Conservation (phyloP, 2,797 vertebrate species). For the Hyperoplus immaculatus region DNA sequence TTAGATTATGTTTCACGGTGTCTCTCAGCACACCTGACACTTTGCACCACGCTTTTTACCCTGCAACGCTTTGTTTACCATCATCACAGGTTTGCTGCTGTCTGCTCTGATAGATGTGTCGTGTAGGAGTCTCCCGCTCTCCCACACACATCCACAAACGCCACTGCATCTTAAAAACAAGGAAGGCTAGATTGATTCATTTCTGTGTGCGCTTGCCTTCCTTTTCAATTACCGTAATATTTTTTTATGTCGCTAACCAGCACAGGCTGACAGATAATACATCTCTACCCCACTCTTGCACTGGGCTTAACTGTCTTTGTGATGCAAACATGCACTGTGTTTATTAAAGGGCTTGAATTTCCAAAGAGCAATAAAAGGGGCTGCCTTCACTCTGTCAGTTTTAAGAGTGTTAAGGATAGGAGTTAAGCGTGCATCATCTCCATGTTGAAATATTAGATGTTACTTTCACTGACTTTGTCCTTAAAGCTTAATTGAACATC, state of each 20-base stretch:
- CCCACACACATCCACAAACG: constrained; percentile 36
- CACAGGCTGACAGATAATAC: constrained; percentile 64
- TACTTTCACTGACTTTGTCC: no score
- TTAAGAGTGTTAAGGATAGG: constrained; percentile 32
- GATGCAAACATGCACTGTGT: constrained; percentile 54
- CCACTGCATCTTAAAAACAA: constrained; percentile 47
- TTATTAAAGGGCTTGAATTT: constrained; percentile 55
- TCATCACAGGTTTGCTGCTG: constrained; percentile 45
- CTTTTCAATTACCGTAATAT: constrained; percentile 78
- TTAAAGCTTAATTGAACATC: no score
- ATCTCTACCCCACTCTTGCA: constrained; percentile 59
- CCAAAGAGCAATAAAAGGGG: constrained; percentile 26
- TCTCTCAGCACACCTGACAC: constrained; percentile 27
- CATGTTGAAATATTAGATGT: background rate
- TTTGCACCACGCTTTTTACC: background rate
- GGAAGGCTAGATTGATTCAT: constrained; percentile 75
- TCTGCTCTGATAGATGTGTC: constrained; percentile 69
- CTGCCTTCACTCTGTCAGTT: constrained; percentile 40
- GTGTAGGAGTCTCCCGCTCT: constrained; percentile 44
- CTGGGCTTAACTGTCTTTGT: constrained; percentile 59
- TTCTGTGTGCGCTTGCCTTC: constrained; percentile 65
- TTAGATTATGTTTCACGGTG: constrained; percentile 15
- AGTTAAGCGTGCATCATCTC: constrained; percentile 11
- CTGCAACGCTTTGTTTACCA: constrained; percentile 49
- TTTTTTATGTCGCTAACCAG: constrained; percentile 66